These are phyloP conservation scores for Chloroclystis v-ata DNA, from an alignment of 2,888 invertebrate species.

Conservation along the genomic window DNA sequence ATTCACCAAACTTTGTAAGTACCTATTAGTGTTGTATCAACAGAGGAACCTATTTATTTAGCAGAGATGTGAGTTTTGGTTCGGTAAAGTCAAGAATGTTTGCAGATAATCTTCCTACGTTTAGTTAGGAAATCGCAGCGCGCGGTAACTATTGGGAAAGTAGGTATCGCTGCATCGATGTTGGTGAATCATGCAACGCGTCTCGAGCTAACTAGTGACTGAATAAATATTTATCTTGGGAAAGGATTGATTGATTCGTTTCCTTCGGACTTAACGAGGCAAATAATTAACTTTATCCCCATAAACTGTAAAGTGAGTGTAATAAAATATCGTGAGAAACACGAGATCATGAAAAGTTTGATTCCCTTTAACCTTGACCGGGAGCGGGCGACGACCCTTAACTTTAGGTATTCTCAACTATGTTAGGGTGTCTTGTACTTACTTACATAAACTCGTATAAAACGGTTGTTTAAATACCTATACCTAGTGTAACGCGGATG, in stretches of 20 bases:
- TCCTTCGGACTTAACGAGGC: constrained; percentile 40
- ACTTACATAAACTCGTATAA: too few relatives aligned
- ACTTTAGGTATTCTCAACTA: constrained; percentile 31
- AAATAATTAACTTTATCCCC: constrained; percentile 37
- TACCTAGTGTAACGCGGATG: too few relatives aligned
- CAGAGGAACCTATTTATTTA: not conserved
- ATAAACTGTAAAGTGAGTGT: constrained; percentile 32
- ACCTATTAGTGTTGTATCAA: too few relatives aligned
- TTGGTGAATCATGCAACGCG: constrained; percentile 50
- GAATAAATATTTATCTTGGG: constrained; percentile 51
- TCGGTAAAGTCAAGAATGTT: constrained; percentile 23
- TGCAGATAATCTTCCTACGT: constrained; percentile 18
- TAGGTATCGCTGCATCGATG: constrained; percentile 34
- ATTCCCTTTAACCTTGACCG: constrained; percentile 65
- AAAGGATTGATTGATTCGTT: constrained; percentile 46
- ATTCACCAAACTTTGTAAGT: too few relatives aligned
- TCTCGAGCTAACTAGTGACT: constrained; percentile 40
- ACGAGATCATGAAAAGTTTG: constrained; percentile 41
- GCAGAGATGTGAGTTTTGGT: constrained; percentile 10
- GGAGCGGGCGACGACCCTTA: constrained; percentile 56
- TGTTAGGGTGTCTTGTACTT: constrained; percentile 21
- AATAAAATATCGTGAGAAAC: constrained; percentile 39
- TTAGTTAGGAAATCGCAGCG: constrained; percentile 33
- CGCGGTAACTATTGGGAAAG: constrained; percentile 37
- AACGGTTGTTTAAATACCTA: too few relatives aligned